Base-by-base conservation (phyloP, 2,113 vertebrate species). In the Cygnus buccinator region DNA sequence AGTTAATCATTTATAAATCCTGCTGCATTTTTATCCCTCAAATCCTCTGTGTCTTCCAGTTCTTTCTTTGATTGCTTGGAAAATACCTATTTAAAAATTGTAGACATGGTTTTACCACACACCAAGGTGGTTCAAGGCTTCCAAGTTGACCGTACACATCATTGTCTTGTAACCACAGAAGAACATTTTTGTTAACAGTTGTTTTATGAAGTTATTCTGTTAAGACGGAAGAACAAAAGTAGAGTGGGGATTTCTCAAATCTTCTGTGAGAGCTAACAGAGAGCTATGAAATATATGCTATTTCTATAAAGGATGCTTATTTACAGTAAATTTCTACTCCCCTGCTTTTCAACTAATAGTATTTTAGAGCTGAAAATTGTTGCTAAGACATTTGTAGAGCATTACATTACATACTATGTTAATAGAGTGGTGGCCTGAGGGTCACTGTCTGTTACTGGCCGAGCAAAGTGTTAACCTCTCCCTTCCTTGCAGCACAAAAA, bases 401-500 rank as follows among this genome's bases (percentile, higher is more conserved):
- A 3, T 15, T 77, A 37, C 8, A 3, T 15, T 77, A 37, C 31
- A 21, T 25, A n/a, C 16, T 59, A 11, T 58, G 74, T 84, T 33
- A 44, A 54, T 59, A 44, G 37, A 81, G 21, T 16, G n/a, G 50
- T 71, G 84, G 68, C 58, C 37, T 50, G 33, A 58, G 13, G 13
- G 22, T 84, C 18, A 10, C 66, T 57, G 9, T 58, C 48, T 55
- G 9, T 63, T 75, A 21, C 50, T 65, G 31, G 23, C 5, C 4
- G 58, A 80, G 29, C 31, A 17, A 55, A 59, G 13, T 9, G 23
- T 57, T 26, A 80, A 59, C 6, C 26, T 91, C 62, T 97, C 73
- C 74, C 21, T 93, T 94, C 81, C 35, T 68, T 54, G 81, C 93
- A 99, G 99, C 98, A 98, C 75, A 98, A 99, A 89, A 70, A 97